Conservation (phyloP, 64 coral and sea anemone species). For the Actinia equina region DNA sequence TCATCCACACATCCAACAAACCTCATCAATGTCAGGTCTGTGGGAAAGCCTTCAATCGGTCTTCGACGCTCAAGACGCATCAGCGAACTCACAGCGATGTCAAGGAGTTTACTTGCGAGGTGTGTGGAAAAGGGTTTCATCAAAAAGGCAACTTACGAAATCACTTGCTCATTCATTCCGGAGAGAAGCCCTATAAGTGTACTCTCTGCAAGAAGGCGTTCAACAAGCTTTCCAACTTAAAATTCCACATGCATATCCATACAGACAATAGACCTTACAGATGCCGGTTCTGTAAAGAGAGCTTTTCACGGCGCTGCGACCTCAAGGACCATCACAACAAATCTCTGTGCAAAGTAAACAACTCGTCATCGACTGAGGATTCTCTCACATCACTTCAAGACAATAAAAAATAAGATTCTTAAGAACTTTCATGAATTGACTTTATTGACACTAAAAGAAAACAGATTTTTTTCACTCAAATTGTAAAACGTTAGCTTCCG, state of each 20-base stretch:
- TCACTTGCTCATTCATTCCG: constrained; percentile 61
- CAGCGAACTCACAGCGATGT: constrained; percentile 55
- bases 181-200: constrained; percentile 61
- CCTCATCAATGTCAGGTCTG: constrained; percentile 58
- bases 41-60: constrained; percentile 61
- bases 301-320: constrained; percentile 54
- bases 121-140: constrained; percentile 65
- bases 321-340: constrained; percentile 45
- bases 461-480: too few relatives aligned
- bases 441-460: too few relatives aligned
- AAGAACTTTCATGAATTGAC: too few relatives aligned
- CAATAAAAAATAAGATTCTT: too few relatives aligned
- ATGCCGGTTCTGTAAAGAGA: constrained; percentile 55
- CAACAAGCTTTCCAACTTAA: constrained; percentile 68
- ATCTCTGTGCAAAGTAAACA: constrained; percentile 1
- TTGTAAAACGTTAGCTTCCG: too few relatives aligned
- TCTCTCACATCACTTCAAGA: neutral
- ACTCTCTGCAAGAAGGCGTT: constrained; percentile 64
- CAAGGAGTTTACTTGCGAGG: constrained; percentile 59
- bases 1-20: constrained; percentile 64
- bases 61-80: constrained; percentile 65
- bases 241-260: constrained; percentile 62
- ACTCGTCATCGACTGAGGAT: neutral
- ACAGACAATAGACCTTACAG: constrained; percentile 58
- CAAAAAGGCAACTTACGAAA: constrained; percentile 79